Evolutionary conservation across 2,888 invertebrate species (phyloP), one percentile per base, ranked within the genome.

Genomic region (Oxyteleia sp.): DNA sequence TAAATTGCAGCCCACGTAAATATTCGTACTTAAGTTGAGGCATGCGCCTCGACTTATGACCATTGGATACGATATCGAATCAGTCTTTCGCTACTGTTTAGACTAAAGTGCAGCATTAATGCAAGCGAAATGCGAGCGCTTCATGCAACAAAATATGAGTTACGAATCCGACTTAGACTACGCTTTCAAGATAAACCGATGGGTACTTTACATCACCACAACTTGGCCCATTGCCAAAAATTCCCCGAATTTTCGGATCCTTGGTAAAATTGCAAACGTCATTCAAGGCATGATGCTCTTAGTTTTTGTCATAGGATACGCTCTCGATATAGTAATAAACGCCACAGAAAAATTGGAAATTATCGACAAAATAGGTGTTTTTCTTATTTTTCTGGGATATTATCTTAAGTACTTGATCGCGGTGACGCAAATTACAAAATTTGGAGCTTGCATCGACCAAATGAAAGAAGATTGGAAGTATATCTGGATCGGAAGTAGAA

Each of bases 391-490:
- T 13, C 2, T 32, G 0, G 71, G 71, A 5, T 71, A 71, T 13
- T 35, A 38, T 5, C 11, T 59, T 0, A 71, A 71, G n/a, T 71
- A 59, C 10, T 7, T 71, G 0, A 8, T 71, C 15, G 38, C 38
- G 0, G 38, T 41, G 4, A 1, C n/a, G 5, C 59, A 71, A 23
- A n/a, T 26, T 1, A 49, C 20, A 0, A 59, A 18, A 38, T 13
- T 49, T 3, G 23, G 51, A 10, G 32, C 15, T 8, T 69, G 57
- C 5, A 35, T 69, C 11, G 51, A 47, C 11, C 71, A 71, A n/a
- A 59, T 71, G 35, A 26, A 38, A 8, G 26, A 49, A 0, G 71
- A 71, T 29, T 71, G 57, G 57, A 15, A 23, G 10, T 26, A 57
- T 15, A 23, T 59, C 1, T 49, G 35, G 23, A 26, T 0, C 0